Evolutionary conservation across 2,888 invertebrate genomes (phyloP), one percentile per base, ranked within the genome.

Genomic region (Imbricaverruca yamaguchii): DNA sequence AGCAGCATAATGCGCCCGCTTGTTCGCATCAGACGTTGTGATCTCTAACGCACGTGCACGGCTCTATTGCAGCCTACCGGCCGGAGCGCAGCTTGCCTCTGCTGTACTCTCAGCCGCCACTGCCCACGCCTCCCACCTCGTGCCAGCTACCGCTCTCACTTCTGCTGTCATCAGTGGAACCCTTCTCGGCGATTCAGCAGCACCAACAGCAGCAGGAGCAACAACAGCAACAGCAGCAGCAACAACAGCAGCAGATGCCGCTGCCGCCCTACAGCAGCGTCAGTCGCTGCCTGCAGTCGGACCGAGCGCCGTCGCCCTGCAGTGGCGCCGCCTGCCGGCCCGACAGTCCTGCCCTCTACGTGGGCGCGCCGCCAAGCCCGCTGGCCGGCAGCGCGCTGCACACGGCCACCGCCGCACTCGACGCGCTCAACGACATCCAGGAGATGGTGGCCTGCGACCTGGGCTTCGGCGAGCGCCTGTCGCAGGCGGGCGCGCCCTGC

Each of bases 241-340:
- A 56, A 74, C 18, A 56, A 63, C 63, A 80, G 81, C 80, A 81
- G 80, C 69, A 80, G 57, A 81, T 80, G 78, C 56, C 81, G 21
- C 65, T 80, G 59, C 65, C 74, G 53, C 11, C 74, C 15, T 74
- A 74, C 74, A 74, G 74, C 74, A 74, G 74, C 74, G 74, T 74
- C 15, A 74, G 74, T 11, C 74, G 74, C 39, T 74, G 21, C 74
- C 74, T 74, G 21, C 74, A 74, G 74, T 21, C 74, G 74, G 74
- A 74, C 18, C 59, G 56, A 9, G 65, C 10, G 21, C 53, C 23
- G 23, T 61, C 80, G 21, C 63, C 59, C 53, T 7, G 9, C 53
- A 21, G 53, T 55, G 80, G 53, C 67, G 80, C 21, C 56, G 23
- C 12, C 56, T 63, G 13, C 9, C 23, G 65, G 53, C 53, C 67